phyloP scores from a whole-genome alignment of 2,888 invertebrate species.

The Junonia oenone region DNA sequence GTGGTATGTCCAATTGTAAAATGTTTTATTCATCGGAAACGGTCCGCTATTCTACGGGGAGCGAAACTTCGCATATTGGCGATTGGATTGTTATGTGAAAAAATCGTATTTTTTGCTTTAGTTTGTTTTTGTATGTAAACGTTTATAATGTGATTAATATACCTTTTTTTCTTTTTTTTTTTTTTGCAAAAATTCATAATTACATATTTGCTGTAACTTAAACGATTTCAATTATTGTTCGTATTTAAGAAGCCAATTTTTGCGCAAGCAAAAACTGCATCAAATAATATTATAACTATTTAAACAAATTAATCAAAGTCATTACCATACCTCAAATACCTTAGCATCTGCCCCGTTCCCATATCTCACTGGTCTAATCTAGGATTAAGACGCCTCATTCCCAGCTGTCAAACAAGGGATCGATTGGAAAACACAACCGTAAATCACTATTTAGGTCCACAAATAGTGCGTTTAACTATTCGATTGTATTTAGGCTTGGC shows the following conservation, averaged over 20 bases:
- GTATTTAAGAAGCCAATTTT: too few species aligned
- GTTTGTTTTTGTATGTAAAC: too few species aligned
- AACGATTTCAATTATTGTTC: too few species aligned
- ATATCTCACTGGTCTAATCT: constrained; percentile 9
- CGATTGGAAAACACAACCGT: constrained; percentile 22
- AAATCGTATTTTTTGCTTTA: too few species aligned
- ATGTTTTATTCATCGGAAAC: constrained; percentile 18
- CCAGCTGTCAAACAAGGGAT: constrained; percentile 8
- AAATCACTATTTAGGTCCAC: constrained; percentile 32
- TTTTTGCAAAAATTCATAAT: too few species aligned
- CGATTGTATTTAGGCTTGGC: constrained; percentile 26
- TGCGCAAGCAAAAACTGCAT: too few species aligned
- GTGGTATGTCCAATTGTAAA: constrained; percentile 4
- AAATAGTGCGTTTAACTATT: constrained; percentile 30
- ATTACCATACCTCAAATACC: not conserved
- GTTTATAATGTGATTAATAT: too few species aligned
- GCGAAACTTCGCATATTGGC: constrained; percentile 4
- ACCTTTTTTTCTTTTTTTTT: too few species aligned
- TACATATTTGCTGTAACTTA: too few species aligned
- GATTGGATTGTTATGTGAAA: constrained; percentile 4
- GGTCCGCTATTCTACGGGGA: constrained; percentile 17
- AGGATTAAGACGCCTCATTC: constrained; percentile 8
- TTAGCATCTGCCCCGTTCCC: not conserved
- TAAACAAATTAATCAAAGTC: not conserved
- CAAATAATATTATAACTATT: not conserved